Evolutionary conservation across 2,888 invertebrate genomes (phyloP).

Genomic region (Tribolium freemani): DNA sequence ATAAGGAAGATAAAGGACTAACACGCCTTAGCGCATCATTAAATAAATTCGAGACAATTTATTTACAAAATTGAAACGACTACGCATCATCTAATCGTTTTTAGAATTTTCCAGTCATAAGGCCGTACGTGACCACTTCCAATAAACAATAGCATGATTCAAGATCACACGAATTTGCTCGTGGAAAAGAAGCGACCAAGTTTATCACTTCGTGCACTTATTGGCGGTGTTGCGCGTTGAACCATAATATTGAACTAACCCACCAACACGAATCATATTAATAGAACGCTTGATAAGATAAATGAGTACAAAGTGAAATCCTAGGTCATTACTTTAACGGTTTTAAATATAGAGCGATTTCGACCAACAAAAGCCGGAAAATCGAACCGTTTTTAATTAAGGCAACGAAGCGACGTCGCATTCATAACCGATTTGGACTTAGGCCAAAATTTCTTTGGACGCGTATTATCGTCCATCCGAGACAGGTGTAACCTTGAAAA

Average conservation of each 20-base stretch:
- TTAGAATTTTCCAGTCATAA: background rate
- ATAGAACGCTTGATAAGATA: slow-evolving; percentile 26
- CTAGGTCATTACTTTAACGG: slow-evolving; percentile 10
- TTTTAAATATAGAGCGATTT: slow-evolving; percentile 8
- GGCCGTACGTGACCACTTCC: background rate
- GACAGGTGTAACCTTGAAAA: slow-evolving; percentile 48
- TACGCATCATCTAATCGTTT: background rate
- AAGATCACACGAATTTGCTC: background rate
- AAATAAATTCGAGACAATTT: background rate
- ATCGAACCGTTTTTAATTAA: background rate
- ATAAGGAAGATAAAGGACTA: slow-evolving; percentile 16
- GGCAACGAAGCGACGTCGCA: slow-evolving; percentile 11
- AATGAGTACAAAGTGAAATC: slow-evolving; percentile 15
- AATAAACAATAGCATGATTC: background rate
- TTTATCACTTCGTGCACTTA: slow-evolving; percentile 15
- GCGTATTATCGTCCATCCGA: slow-evolving; percentile 24
- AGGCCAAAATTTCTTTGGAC: slow-evolving; percentile 38
- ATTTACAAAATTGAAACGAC: background rate
- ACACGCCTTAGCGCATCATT: background rate
- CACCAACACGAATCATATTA: slow-evolving; percentile 15
- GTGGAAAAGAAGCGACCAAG: background rate
- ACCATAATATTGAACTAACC: slow-evolving; percentile 26
- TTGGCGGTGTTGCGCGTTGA: slow-evolving; percentile 14
- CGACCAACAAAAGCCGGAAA: background rate
- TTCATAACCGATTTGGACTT: slow-evolving; percentile 45